Conservation (phyloP, 2,797 vertebrate genomes). For the Botia almorhae region DNA sequence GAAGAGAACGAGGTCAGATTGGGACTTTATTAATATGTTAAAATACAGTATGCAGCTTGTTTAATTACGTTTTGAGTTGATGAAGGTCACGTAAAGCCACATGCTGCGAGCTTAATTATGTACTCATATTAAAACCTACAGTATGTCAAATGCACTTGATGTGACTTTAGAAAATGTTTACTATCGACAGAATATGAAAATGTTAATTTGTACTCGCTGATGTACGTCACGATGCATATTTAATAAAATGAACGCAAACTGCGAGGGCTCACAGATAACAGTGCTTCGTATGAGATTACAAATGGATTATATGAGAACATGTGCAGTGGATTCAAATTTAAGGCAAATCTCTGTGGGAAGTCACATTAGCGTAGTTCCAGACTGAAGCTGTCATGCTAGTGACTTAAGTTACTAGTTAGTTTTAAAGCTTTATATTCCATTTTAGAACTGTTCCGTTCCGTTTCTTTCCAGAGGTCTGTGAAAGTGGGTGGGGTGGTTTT, state of each 20-base stretch:
- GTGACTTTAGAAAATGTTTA: not conserved
- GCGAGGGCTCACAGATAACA: not conserved
- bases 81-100: not conserved
- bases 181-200: not conserved
- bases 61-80: not conserved
- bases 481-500: conserved; percentile 26
- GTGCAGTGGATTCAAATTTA: conserved; percentile 27
- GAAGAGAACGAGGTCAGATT: conserved; percentile 5
- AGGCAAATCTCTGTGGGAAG: conserved; percentile 42
- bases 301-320: conserved; percentile 30
- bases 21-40: conserved; percentile 4
- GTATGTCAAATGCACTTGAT: not conserved
- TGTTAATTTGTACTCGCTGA: too few relatives aligned
- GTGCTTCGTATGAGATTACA: conserved; percentile 20
- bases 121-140: not conserved
- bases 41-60: not conserved
- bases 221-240: conserved; percentile 11
- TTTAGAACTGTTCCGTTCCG: conserved; percentile 20
- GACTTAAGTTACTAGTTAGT: too few relatives aligned
- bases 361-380: conserved; percentile 44
- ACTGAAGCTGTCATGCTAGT: conserved; percentile 21
- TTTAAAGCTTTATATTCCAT: conserved; percentile 52
- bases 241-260: conserved; percentile 18
- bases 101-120: not conserved
- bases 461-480: conserved; percentile 16